Evolutionary conservation across 2,113 vertebrate genomes (phyloP).

Genomic region (Actenoides lindsayi): DNA sequence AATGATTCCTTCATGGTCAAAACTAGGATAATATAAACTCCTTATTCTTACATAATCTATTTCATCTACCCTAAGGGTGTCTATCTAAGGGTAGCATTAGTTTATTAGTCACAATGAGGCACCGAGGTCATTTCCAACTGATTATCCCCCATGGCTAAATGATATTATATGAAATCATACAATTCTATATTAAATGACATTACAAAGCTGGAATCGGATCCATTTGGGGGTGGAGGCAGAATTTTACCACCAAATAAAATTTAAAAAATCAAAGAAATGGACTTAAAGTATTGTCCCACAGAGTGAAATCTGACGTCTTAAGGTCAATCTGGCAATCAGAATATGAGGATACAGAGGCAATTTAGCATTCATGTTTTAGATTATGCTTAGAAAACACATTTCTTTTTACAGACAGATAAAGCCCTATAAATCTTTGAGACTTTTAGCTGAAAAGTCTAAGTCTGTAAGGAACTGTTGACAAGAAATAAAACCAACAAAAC

Average conservation of each 20-base stretch:
- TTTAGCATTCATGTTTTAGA: not conserved
- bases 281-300: not conserved
- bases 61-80: not conserved
- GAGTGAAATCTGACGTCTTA: not conserved
- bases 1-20: not conserved
- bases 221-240: not conserved
- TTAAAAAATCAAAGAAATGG: not conserved
- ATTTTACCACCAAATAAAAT: not conserved
- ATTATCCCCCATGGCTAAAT: not conserved
- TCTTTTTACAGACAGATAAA: not conserved
- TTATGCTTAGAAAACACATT: not conserved
- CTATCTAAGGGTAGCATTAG: not conserved
- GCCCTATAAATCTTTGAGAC: not conserved
- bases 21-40: not conserved
- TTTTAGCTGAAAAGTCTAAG: not conserved
- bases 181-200: not conserved
- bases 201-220: not conserved
- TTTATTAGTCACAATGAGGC: not conserved
- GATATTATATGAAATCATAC: not conserved
- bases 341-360: not conserved
- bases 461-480: slow-evolving; percentile 16
- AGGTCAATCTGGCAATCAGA: not conserved
- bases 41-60: not conserved
- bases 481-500: not conserved
- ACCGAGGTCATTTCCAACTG: not conserved